These are phyloP conservation scores for Melikaiella ostensackeni DNA, from an alignment of 2,888 invertebrate species.

Conservation along the genomic window DNA sequence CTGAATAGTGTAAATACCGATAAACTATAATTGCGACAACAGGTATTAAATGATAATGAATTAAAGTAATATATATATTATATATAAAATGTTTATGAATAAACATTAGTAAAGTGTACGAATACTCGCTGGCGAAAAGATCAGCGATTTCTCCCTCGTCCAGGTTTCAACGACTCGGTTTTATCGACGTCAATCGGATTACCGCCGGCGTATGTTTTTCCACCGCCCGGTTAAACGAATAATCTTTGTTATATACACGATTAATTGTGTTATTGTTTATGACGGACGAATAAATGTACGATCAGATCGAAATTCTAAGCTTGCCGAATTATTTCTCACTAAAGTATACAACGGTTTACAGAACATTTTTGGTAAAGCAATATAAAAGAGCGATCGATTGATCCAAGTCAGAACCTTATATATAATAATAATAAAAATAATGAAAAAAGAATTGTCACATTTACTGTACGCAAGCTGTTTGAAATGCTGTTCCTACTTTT, in stretches of 20 bases:
- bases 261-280: constrained; percentile 35
- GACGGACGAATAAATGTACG: constrained; percentile 38
- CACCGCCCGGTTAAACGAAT: constrained; percentile 36
- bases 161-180: constrained; percentile 33
- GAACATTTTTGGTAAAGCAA: constrained; percentile 6
- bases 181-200: constrained; percentile 37
- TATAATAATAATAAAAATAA: constrained; percentile 17
- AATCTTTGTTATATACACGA: constrained; percentile 39
- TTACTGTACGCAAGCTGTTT: constrained; percentile 4
- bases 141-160: constrained; percentile 39
- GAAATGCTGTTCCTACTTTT: constrained; percentile 17
- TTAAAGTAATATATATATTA: constrained; percentile 71
- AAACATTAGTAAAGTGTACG: constrained; percentile 73
- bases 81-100: constrained; percentile 74
- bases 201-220: constrained; percentile 29
- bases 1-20: constrained; percentile 76
- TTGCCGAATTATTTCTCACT: constrained; percentile 37
- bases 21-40: constrained; percentile 69
- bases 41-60: constrained; percentile 74
- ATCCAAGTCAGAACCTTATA: constrained; percentile 13
- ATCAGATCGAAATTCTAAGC: constrained; percentile 39
- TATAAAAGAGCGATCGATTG: background rate
- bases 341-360: constrained; percentile 23
- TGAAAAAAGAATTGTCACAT: constrained; percentile 13
- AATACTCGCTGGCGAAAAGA: constrained; percentile 31